Evolutionary conservation across 2,888 invertebrate species (phyloP).

Genomic region (Idaea aversata): DNA sequence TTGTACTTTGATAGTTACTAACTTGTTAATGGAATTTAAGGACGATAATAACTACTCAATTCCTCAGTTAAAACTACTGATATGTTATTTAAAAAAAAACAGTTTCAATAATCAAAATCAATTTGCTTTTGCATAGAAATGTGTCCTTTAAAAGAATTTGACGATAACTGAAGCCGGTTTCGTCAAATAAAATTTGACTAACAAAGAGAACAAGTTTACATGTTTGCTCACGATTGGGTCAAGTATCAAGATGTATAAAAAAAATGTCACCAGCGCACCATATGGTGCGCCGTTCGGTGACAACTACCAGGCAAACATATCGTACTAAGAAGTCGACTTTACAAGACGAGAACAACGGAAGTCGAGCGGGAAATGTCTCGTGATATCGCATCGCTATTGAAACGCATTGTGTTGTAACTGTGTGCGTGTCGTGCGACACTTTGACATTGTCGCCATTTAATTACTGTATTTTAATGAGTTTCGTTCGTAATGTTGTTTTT

Average conservation of each 20-base stretch:
- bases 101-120: slow-evolving; percentile 32
- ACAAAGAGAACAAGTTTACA: slow-evolving; percentile 22
- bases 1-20: not conserved
- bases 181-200: slow-evolving; percentile 12
- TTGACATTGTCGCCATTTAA: not conserved
- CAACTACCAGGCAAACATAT: slow-evolving; percentile 70
- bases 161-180: not conserved
- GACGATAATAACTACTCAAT: not conserved
- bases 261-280: slow-evolving; percentile 29
- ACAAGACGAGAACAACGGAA: slow-evolving; percentile 46
- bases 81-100: slow-evolving; percentile 28
- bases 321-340: slow-evolving; percentile 45
- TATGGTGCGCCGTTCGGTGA: slow-evolving; percentile 53
- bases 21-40: not conserved
- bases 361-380: slow-evolving; percentile 45
- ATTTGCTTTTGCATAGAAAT: not conserved
- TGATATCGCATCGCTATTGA: slow-evolving; percentile 28
- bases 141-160: not conserved
- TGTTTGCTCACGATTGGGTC: slow-evolving; percentile 1
- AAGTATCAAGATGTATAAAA: slow-evolving; percentile 25
- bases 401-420: slow-evolving; percentile 28
- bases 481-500: not conserved
- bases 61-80: not conserved
- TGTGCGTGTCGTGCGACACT: slow-evolving; percentile 16
- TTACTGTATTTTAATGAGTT: not conserved